Percentiles rank a stretch among this genome's conserved stretches.
Evolutionary conservation across 2,888 invertebrate species (phyloP).

Genomic region (Hydraecia micacea): DNA sequence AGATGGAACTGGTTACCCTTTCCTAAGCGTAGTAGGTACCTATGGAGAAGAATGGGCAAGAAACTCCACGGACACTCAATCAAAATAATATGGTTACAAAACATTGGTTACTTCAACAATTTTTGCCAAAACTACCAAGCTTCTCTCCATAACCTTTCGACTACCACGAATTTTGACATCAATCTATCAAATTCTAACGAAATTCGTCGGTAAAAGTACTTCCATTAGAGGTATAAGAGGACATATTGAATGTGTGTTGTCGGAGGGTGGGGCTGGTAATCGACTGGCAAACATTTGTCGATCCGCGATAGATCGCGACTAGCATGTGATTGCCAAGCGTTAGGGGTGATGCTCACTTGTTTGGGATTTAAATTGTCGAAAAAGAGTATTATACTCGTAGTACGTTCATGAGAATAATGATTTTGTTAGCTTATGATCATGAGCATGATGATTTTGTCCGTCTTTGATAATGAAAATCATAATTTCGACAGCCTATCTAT

Average conservation of each 20-base stretch:
- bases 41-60: too few relatives aligned
- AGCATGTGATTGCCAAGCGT: conserved; percentile 43
- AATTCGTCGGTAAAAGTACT: conserved; percentile 49
- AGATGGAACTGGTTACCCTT: too few relatives aligned
- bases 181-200: conserved; percentile 29
- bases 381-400: background rate
- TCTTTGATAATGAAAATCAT: background rate
- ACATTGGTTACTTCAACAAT: too few relatives aligned
- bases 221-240: conserved; percentile 67
- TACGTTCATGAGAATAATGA: background rate
- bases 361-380: conserved; percentile 6
- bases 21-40: too few relatives aligned
- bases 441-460: background rate
- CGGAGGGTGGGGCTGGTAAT: conserved; percentile 68
- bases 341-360: conserved; percentile 34
- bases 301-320: conserved; percentile 52
- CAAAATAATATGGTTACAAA: too few relatives aligned
- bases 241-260: conserved; percentile 63
- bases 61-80: too few relatives aligned
- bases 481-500: background rate
- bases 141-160: background rate
- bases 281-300: conserved; percentile 70
- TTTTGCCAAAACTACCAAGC: background rate
- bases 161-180: conserved; percentile 30
- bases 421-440: background rate